Evolutionary conservation across 2,888 invertebrate genomes (phyloP).

Genomic region (Aphodius granarius): DNA sequence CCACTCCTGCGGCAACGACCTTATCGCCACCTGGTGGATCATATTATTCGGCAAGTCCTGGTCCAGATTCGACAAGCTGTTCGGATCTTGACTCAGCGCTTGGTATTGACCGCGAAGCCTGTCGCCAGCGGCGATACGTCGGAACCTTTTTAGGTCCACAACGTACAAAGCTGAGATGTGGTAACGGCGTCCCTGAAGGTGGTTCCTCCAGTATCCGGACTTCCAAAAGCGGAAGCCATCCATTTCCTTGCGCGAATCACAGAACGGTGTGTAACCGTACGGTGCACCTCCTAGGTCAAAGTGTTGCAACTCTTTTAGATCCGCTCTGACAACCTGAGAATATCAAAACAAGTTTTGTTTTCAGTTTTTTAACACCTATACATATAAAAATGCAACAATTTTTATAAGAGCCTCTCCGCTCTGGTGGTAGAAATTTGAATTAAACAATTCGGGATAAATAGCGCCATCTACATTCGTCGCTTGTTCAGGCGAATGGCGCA

Average conservation of each 20-base stretch:
- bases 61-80: slow-evolving; percentile 90
- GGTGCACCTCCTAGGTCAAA: slow-evolving; percentile 94
- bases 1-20: slow-evolving; percentile 99
- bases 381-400: too few relatives aligned
- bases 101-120: slow-evolving; percentile 97
- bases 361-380: background rate
- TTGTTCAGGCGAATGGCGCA: too few relatives aligned
- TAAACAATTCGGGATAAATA: too few relatives aligned
- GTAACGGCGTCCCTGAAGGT: slow-evolving; percentile 92
- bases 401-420: too few relatives aligned
- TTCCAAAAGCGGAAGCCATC: slow-evolving; percentile 99
- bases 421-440: too few relatives aligned
- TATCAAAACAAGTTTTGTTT: background rate
- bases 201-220: slow-evolving; percentile 98
- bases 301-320: slow-evolving; percentile 88
- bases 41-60: slow-evolving; percentile 99
- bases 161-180: slow-evolving; percentile 97
- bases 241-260: slow-evolving; percentile 97
- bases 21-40: slow-evolving; percentile 99
- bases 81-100: slow-evolving; percentile 98
- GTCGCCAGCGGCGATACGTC: slow-evolving; percentile 97
- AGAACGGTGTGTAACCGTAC: slow-evolving; percentile 98
- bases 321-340: slow-evolving; percentile 79
- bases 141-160: slow-evolving; percentile 94
- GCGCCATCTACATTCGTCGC: too few relatives aligned